These are phyloP conservation scores for Acanthis flammea DNA, from an alignment of 2,797 vertebrate species.

Conservation along the genomic window DNA sequence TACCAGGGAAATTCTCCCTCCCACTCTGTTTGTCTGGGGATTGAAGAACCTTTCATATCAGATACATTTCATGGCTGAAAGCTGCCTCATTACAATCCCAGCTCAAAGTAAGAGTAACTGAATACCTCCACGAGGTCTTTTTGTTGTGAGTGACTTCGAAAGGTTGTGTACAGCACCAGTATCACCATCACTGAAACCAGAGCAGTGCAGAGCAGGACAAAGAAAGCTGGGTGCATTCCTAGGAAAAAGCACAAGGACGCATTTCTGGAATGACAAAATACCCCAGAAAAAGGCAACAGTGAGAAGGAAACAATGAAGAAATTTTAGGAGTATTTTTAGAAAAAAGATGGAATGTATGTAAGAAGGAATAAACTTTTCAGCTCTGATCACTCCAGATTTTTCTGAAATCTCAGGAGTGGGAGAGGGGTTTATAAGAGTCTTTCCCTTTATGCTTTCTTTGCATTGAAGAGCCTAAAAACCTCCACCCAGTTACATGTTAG, in stretches of 20 bases:
- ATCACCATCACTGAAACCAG: slow-evolving; percentile 77
- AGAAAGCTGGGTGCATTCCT: slow-evolving; percentile 78
- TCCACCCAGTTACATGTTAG: not conserved
- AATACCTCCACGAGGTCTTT: slow-evolving; percentile 79
- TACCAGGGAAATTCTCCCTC: not conserved
- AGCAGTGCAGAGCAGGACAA: slow-evolving; percentile 80
- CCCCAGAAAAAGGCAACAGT: not conserved
- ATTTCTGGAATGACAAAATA: not conserved
- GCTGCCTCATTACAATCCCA: not conserved
- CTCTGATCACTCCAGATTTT: not conserved
- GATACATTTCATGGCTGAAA: not conserved
- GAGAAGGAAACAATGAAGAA: not conserved
- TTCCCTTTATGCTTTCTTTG: not conserved
- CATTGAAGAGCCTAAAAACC: not conserved
- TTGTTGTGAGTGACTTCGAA: slow-evolving; percentile 68
- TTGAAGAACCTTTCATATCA: not conserved
- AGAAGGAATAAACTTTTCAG: not conserved
- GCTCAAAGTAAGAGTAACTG: not conserved
- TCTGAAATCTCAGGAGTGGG: not conserved
- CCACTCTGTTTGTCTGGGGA: rapidly evolving
- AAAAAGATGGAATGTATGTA: not conserved
- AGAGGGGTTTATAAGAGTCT: not conserved
- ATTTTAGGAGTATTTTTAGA: not conserved
- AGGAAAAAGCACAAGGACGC: not conserved
- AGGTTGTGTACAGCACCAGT: slow-evolving; percentile 79